Percentiles rank a stretch among this genome's conserved stretches.
Conservation (phyloP, 2,797 vertebrate genomes). For the Rhynchonycteris naso region DNA sequence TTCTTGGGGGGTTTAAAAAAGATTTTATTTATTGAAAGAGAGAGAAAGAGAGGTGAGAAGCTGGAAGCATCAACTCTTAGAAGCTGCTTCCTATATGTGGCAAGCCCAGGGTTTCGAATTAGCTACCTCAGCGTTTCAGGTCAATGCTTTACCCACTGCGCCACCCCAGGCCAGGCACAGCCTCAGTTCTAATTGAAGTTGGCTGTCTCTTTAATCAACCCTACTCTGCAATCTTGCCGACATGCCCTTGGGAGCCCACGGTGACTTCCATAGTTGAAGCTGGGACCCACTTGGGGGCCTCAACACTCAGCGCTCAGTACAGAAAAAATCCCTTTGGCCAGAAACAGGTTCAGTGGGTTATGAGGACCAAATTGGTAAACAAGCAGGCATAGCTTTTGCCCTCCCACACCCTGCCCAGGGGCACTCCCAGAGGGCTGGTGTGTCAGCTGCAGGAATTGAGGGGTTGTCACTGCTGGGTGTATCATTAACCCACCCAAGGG, state of each 20-base stretch:
- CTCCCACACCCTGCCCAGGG: background rate
- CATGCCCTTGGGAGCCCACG: background rate
- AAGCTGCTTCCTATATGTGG: no score
- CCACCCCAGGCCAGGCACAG: no score
- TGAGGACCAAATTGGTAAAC: background rate
- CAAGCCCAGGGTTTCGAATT: no score
- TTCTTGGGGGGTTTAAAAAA: no score
- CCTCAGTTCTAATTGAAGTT: background rate
- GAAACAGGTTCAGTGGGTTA: background rate
- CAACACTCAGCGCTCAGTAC: rapidly evolving
- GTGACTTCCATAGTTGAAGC: background rate
- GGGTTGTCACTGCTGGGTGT: background rate
- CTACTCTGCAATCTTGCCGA: rapidly evolving
- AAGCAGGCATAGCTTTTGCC: background rate
- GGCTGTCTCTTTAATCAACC: background rate
- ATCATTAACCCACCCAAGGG: background rate
- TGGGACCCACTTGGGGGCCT: background rate
- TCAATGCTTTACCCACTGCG: no score
- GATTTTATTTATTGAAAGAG: no score
- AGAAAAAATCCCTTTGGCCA: background rate
- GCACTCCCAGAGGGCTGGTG: background rate
- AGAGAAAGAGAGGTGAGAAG: no score
- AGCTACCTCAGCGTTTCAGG: no score
- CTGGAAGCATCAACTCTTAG: no score
- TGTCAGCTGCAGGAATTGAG: background rate